Evolutionary conservation across 35 echinoderm and acorn worm genomes (phyloP), one percentile per base, ranked within the genome.

Genomic region (Ophioderma brevispina): DNA sequence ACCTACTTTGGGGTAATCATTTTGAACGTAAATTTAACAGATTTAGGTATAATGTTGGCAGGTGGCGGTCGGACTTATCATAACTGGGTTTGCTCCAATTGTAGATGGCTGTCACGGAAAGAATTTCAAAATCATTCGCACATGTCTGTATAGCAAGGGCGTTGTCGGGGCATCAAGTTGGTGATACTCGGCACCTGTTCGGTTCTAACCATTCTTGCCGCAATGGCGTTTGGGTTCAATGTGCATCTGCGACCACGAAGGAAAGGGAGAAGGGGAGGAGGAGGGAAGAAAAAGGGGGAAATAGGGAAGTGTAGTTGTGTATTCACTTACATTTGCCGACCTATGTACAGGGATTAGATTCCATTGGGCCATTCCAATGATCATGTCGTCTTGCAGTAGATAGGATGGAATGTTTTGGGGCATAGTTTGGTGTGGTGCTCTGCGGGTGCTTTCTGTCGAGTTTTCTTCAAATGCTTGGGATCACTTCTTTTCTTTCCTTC

Each of bases 271-370:
- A n/a, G n/a, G n/a, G n/a, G n/a, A n/a, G n/a, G n/a, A n/a, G n/a
- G n/a, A n/a, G n/a, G n/a, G n/a, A n/a, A n/a, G n/a, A n/a, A n/a
- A n/a, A n/a, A n/a, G n/a, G n/a, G n/a, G n/a, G n/a, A n/a, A n/a
- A n/a, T n/a, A n/a, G n/a, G n/a, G n/a, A 84, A 28, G 18, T 84
- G n/a, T 85, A 23, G 63, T 36, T 31, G 32, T 85, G 46, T 37
- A 37, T 32, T 59, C 83, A 0, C 55, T 85, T 35, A 85, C 83
- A 5, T 11, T 85, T 4, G 52, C 83, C 25, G 83, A 85, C 19
- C 25, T 85, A 31, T 85, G 83, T 40, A 21, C 35, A 21, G 83
- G 83, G 0, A 31, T 85, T 13, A 49, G 42, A 32, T 85, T 85
- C 55, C 31, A 10, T 0, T 37, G n/a, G 0, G 81, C 31, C 15